Evolutionary conservation across 2,888 invertebrate species (phyloP), one percentile per base, ranked within the genome.

Genomic region (Ophion ellenae): DNA sequence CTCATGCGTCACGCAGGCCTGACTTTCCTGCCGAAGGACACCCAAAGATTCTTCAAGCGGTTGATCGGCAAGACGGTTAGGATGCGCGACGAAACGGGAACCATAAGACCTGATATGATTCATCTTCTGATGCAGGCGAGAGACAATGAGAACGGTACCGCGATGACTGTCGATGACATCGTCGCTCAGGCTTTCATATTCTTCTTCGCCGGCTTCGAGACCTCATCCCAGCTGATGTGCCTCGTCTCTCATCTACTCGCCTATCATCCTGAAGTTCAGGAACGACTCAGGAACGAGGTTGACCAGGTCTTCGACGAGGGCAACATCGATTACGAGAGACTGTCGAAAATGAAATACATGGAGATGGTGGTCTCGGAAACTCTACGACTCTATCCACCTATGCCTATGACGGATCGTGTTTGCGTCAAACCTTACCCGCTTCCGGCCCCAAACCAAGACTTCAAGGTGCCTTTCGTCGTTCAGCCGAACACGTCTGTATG

Each of bases 81-180:
- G 82, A 91, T 88, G 0, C 86, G 90, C 36, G 90, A 87, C 9
- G 83, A 86, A 32, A 91, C 95, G 57, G 93, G 94, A 0, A 94
- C 95, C 6, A 92, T 95, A 2, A 90, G 96, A 81, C 95, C 95
- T 0, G 96, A 96, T 88, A 95, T 96, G 95, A 94, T 96, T 14
- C 95, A 96, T 81, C 89, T 96, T 4, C 87, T 96, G n/a, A 94
- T 96, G 94, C 95, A 95, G 83, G 93, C 93, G 0, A 89, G 88
- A 20, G 89, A 88, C 7, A 90, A 82, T 4, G 32, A 32, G 1
- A 77, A 67, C 1, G 84, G 79, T 6, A 76, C 84, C 5, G 28
- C 73, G 40, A 86, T 89, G 59, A 74, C 82, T 5, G 83, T 47
- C 36, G 90, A 92, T 0, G 94, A 95, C 53, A 89, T 95, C 0